These are phyloP conservation scores for Drosophila repleta DNA, from an alignment of 1,140 invertebrate species.

Conservation along the genomic window DNA sequence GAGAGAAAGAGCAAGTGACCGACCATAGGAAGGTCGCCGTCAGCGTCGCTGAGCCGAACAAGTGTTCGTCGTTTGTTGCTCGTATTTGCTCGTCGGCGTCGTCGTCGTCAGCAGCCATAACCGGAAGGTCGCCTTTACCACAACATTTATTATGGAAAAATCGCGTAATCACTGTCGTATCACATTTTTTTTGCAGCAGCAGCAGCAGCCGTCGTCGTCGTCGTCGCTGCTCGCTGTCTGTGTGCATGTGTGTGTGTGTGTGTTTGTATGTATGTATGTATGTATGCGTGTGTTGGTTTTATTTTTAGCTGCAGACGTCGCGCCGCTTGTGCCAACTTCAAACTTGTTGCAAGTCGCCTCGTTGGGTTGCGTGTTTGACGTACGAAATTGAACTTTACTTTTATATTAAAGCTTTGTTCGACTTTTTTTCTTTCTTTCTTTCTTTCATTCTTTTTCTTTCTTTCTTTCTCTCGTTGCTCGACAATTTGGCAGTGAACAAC, in stretches of 20 bases:
- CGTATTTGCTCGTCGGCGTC: conserved; percentile 27
- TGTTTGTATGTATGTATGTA: conserved; percentile 22
- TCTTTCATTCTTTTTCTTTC: not conserved
- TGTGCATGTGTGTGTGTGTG: not conserved
- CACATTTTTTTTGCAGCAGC: conserved; percentile 72
- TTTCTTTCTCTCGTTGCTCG: conserved; percentile 5
- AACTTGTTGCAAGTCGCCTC: conserved; percentile 79
- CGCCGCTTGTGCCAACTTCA: conserved; percentile 59
- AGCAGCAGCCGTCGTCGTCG: conserved; percentile 13
- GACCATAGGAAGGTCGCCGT: conserved; percentile 71
- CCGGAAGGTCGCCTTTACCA: conserved; percentile 82
- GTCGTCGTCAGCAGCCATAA: conserved; percentile 61
- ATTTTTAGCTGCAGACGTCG: conserved; percentile 66
- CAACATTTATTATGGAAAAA: conserved; percentile 83
- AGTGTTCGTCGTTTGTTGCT: conserved; percentile 46
- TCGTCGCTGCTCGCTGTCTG: conserved; percentile 22
- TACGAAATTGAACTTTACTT: conserved; percentile 59
- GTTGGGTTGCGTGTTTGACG: conserved; percentile 62
- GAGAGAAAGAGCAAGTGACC: conserved; percentile 26
- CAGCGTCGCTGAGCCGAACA: conserved; percentile 69
- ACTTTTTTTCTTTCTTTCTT: not conserved
- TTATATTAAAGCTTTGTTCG: conserved; percentile 43
- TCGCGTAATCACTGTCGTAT: conserved; percentile 83
- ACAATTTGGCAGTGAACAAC: not conserved
- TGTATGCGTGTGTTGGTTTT: conserved; percentile 42